Evolutionary conservation across 2,113 vertebrate species (phyloP).

Genomic region (Tringa solitaria): DNA sequence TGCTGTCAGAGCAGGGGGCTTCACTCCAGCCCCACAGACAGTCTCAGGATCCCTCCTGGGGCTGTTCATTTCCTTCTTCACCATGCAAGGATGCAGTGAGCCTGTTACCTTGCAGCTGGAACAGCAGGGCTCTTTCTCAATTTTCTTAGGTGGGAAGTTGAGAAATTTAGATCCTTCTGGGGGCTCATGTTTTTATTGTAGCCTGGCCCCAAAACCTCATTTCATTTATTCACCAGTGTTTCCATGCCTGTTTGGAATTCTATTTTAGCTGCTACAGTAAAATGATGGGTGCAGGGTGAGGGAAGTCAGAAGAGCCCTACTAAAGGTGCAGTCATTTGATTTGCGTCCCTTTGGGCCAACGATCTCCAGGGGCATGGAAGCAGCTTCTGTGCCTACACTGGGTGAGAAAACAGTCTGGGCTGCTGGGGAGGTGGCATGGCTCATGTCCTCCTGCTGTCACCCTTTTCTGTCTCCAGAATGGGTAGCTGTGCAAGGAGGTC

Average conservation of each 20-base stretch:
- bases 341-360: background rate
- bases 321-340: background rate
- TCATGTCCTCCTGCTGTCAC: background rate
- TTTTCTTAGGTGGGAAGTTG: background rate
- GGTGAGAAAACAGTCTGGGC: background rate
- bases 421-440: background rate
- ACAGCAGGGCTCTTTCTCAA: background rate
- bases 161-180: background rate
- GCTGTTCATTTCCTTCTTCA: background rate
- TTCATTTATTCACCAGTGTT: background rate
- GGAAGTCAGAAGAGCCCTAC: background rate
- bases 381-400: background rate
- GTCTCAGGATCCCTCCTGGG: background rate
- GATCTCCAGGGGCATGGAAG: background rate
- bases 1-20: background rate
- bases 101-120: background rate
- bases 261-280: background rate
- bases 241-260: background rate
- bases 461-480: background rate
- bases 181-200: background rate
- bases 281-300: accelerated
- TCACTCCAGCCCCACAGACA: background rate
- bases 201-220: background rate
- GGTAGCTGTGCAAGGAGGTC: background rate
- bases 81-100: background rate